phyloP scores from a whole-genome alignment of 2,888 invertebrate genomes.

The Halictus quadricinctus region DNA sequence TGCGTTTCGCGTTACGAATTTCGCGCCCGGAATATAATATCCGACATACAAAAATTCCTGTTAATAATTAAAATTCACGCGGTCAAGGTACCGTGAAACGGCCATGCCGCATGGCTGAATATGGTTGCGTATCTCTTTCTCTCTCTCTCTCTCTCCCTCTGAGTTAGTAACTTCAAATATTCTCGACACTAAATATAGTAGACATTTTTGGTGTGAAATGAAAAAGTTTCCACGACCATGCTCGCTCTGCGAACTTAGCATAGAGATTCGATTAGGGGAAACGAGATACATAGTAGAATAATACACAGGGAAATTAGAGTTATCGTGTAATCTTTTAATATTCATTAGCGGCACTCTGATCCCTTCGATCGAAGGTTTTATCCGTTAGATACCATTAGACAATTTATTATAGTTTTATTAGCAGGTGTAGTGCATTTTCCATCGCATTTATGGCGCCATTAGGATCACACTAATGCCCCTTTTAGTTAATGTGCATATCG shows the following conservation, averaged over 20 bases:
- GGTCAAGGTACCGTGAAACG: slow-evolving; percentile 13
- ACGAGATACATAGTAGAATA: not conserved
- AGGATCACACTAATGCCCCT: slow-evolving; percentile 35
- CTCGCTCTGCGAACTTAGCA: not conserved
- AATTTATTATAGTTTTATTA: slow-evolving; percentile 10
- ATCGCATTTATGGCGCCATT: slow-evolving; percentile 24
- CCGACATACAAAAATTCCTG: slow-evolving; percentile 38
- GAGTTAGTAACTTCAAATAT: slow-evolving; percentile 39
- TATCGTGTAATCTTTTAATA: not conserved
- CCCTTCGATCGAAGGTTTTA: not conserved
- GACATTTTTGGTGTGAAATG: not conserved
- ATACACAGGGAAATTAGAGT: not conserved
- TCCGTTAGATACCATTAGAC: not conserved
- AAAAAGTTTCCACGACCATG: not conserved
- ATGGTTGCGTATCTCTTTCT: not conserved
- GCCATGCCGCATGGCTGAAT: not conserved
- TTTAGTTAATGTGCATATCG: slow-evolving; percentile 32
- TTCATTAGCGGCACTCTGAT: not conserved
- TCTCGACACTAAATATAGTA: not conserved
- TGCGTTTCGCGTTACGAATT: slow-evolving; percentile 17
- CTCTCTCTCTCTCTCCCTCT: not conserved
- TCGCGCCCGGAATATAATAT: slow-evolving; percentile 22
- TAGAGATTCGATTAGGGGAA: not conserved
- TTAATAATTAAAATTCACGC: slow-evolving; percentile 56
- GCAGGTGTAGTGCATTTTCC: slow-evolving; percentile 10